Evolutionary conservation across 2,113 vertebrate genomes (phyloP).

Genomic region (Echinops telfairi): DNA sequence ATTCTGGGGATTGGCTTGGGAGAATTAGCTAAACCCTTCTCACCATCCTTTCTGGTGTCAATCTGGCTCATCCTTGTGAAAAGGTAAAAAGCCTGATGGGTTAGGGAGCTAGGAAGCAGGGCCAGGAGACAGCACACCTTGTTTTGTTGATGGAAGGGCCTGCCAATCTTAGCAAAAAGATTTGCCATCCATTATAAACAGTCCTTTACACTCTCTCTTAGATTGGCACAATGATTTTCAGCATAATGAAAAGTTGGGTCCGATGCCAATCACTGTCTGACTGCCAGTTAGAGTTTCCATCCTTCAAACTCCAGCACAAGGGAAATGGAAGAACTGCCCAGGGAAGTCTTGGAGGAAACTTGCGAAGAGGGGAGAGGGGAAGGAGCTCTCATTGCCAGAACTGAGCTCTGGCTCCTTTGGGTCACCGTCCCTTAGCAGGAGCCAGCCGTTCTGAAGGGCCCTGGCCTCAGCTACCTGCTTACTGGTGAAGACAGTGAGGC

Average conservation of each 20-base stretch:
- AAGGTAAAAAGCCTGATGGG: background rate
- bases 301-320: background rate
- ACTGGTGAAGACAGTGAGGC: background rate
- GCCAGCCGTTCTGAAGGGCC: no score
- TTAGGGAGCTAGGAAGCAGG: background rate
- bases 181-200: background rate
- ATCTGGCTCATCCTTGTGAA: background rate
- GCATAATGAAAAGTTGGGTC: conserved; percentile 32
- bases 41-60: background rate
- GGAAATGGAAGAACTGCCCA: background rate
- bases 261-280: background rate
- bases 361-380: no score
- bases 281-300: background rate
- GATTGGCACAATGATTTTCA: conserved; percentile 28
- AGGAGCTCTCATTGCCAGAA: rapidly evolving
- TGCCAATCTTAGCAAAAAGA: conserved; percentile 6
- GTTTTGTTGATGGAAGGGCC: background rate
- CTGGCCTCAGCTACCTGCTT: background rate
- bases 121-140: background rate
- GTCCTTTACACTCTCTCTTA: background rate
- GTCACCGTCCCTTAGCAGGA: background rate
- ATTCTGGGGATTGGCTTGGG: background rate
- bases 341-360: background rate
- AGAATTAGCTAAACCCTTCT: background rate
- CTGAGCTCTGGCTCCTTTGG: background rate